Percentiles rank a stretch among this genome's conserved stretches.
These are phyloP conservation scores for Gymnoscopelus microlampas DNA, from an alignment of 2,797 vertebrate genomes.

Conservation along the genomic window DNA sequence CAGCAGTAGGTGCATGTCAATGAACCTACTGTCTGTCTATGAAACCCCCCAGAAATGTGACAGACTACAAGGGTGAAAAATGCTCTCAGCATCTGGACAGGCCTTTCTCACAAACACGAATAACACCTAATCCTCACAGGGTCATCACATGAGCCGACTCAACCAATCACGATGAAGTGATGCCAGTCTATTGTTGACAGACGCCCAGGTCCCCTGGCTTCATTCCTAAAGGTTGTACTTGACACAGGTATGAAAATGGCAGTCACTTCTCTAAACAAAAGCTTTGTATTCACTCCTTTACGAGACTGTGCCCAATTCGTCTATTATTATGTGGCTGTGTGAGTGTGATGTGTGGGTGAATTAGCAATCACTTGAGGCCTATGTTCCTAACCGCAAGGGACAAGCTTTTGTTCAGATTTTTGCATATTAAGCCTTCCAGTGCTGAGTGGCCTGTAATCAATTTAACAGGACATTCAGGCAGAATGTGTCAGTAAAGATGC, in stretches of 20 bases:
- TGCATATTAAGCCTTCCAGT: slow-evolving; percentile 51
- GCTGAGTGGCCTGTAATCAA: slow-evolving; percentile 52
- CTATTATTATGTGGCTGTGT: slow-evolving; percentile 30
- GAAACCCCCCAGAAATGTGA: no score
- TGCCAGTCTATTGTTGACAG: slow-evolving; percentile 47
- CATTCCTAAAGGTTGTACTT: slow-evolving; percentile 56
- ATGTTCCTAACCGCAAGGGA: slow-evolving; percentile 39
- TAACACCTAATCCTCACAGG: slow-evolving; percentile 33
- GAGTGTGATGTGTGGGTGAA: slow-evolving; percentile 37
- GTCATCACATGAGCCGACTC: slow-evolving; percentile 7
- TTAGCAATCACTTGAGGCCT: slow-evolving; percentile 53
- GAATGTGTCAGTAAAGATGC: slow-evolving; percentile 16
- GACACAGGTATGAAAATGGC: slow-evolving; percentile 48
- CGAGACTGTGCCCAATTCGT: slow-evolving; percentile 61
- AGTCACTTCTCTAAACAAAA: slow-evolving; percentile 74
- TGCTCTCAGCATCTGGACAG: slow-evolving; percentile 4
- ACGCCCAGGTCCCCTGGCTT: slow-evolving; percentile 46
- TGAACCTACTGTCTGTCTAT: no score
- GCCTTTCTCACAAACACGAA: slow-evolving; percentile 14
- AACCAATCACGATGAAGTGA: slow-evolving; percentile 37
- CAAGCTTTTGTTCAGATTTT: slow-evolving; percentile 63
- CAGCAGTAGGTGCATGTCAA: no score
- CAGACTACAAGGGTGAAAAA: neutral
- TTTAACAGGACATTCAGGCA: slow-evolving; percentile 28
- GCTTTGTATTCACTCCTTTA: slow-evolving; percentile 58